These are phyloP conservation scores for Maccullochella peelii DNA, from an alignment of 2,113 vertebrate species.

Conservation along the genomic window DNA sequence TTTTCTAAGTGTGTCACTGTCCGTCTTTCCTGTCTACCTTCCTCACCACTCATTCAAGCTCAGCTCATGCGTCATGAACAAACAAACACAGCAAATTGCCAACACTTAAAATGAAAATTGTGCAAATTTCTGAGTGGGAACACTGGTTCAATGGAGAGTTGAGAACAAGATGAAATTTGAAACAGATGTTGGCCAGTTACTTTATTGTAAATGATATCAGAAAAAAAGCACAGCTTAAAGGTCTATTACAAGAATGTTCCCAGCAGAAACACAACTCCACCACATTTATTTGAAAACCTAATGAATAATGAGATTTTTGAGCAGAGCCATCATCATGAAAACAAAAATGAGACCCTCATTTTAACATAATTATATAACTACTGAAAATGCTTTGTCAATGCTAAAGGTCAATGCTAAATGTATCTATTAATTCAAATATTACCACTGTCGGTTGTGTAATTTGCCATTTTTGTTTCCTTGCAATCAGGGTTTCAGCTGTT, in stretches of 20 bases:
- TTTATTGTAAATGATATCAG: background rate
- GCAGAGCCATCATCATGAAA: background rate
- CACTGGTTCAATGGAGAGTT: background rate
- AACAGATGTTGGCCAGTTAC: background rate
- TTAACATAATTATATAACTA: background rate
- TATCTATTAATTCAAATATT: no score
- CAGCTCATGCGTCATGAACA: background rate
- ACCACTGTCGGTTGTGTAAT: background rate
- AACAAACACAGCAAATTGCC: slow-evolving; percentile 8
- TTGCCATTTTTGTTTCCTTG: background rate
- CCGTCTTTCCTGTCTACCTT: background rate
- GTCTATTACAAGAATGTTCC: background rate
- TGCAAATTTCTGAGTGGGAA: background rate
- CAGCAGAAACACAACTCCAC: background rate
- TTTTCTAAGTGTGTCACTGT: background rate
- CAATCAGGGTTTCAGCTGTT: background rate
- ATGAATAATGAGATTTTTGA: no score
- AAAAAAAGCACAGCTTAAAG: background rate
- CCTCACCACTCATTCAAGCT: slow-evolving; percentile 2
- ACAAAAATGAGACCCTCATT: background rate
- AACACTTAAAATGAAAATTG: slow-evolving; percentile 12
- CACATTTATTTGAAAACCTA: background rate
- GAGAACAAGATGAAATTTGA: background rate
- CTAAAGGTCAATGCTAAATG: no score
- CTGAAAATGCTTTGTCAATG: no score